Evolutionary conservation across 2,888 invertebrate genomes (phyloP).

Genomic region (Hemithea aestivaria): DNA sequence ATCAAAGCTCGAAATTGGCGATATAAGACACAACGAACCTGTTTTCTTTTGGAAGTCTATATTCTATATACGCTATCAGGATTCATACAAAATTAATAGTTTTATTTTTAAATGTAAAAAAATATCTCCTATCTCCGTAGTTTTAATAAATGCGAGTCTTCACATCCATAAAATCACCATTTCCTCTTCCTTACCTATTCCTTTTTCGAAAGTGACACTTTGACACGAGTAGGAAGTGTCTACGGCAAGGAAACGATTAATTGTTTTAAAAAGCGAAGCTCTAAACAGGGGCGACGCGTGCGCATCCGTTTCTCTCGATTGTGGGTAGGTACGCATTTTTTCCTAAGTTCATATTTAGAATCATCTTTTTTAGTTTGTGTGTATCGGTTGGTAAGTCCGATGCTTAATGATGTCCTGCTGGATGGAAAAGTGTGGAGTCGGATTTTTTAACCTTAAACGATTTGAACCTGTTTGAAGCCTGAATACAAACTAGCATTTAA

Average conservation of each 20-base stretch:
- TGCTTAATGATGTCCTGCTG: constrained; percentile 60
- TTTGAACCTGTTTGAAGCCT: no score
- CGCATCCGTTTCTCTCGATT: constrained; percentile 39
- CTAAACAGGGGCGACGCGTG: constrained; percentile 47
- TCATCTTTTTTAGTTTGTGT: constrained; percentile 40
- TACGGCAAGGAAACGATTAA: constrained; percentile 57
- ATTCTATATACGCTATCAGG: no score
- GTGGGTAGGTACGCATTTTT: constrained; percentile 37
- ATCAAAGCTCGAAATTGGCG: no score
- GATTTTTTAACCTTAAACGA: constrained; percentile 17
- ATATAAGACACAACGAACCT: no score
- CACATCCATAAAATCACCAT: constrained; percentile 34
- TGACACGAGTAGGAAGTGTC: constrained; percentile 38
- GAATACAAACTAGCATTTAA: no score
- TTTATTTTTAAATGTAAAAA: neutral
- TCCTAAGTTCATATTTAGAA: constrained; percentile 43
- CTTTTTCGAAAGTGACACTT: constrained; percentile 27
- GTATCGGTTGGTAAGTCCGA: constrained; percentile 38
- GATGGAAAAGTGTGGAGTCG: constrained; percentile 34
- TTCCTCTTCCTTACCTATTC: constrained; percentile 34
- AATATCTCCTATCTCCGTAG: neutral
- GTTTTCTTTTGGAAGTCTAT: no score
- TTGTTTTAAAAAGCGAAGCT: constrained; percentile 51
- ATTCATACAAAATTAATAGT: no score
- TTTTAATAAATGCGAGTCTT: constrained; percentile 11